phyloP scores from a whole-genome alignment of 2,797 vertebrate genomes.

The Ficedula albicollis region DNA sequence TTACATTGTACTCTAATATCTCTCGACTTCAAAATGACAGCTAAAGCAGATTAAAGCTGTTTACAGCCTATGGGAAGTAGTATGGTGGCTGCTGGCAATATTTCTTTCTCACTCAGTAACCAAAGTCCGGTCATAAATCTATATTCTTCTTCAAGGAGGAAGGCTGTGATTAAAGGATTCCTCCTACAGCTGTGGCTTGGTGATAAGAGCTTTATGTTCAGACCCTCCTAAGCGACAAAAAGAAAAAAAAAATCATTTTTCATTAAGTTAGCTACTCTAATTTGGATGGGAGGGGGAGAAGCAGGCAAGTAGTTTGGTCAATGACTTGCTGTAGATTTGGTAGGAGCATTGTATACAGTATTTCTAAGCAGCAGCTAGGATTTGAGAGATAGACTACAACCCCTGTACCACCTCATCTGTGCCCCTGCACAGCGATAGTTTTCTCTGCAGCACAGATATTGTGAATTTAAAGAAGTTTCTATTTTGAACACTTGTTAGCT shows the following conservation, averaged over 20 bases:
- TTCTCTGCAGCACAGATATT: background rate
- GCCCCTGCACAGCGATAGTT: background rate
- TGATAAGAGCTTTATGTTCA: conserved; percentile 76
- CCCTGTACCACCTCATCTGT: background rate
- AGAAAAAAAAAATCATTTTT: conserved; percentile 62
- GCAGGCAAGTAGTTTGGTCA: conserved; percentile 42
- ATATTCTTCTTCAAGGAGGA: conserved; percentile 76
- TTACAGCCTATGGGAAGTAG: conserved; percentile 64
- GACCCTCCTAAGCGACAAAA: conserved; percentile 63
- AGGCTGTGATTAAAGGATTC: conserved; percentile 75
- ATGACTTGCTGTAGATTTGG: conserved; percentile 39
- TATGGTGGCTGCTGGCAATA: conserved; percentile 55
- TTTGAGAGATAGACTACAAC: conserved; percentile 33
- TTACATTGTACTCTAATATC: conserved; percentile 69
- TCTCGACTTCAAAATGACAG: conserved; percentile 69
- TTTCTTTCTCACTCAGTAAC: conserved; percentile 69
- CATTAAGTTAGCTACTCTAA: conserved; percentile 61
- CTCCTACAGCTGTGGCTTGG: conserved; percentile 71
- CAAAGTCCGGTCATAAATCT: conserved; percentile 71
- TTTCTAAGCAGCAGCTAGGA: conserved; percentile 42
- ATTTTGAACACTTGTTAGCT: background rate
- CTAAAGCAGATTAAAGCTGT: conserved; percentile 73
- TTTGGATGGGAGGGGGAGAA: conserved; percentile 28
- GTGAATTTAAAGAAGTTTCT: conserved; percentile 20
- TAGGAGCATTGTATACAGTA: background rate